phyloP scores from a whole-genome alignment of 1,140 invertebrate species.

The Drosophila erecta region DNA sequence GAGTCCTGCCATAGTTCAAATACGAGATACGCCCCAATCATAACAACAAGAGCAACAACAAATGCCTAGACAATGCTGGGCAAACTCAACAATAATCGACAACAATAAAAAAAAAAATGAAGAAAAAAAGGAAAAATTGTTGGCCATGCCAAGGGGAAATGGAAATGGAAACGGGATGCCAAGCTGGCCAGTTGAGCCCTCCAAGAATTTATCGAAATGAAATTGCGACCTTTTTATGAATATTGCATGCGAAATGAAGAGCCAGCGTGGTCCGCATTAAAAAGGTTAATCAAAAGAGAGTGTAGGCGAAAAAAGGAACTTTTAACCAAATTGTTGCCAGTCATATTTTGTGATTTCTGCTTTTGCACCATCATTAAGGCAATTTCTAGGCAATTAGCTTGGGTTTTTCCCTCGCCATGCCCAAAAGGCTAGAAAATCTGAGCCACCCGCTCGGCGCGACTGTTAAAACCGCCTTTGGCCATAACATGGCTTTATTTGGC shows the following conservation, averaged over 20 bases:
- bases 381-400: slow-evolving; percentile 54
- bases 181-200: slow-evolving; percentile 43
- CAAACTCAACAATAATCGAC: slow-evolving; percentile 69
- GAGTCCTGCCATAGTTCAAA: slow-evolving; percentile 48
- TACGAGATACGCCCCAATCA: slow-evolving; percentile 28
- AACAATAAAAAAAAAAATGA: slow-evolving; percentile 59
- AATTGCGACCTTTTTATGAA: slow-evolving; percentile 60
- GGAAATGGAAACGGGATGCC: slow-evolving; percentile 38
- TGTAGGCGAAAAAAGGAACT: slow-evolving; percentile 5
- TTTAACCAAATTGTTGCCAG: slow-evolving; percentile 47
- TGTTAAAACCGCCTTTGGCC: slow-evolving; percentile 51
- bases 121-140: slow-evolving; percentile 33
- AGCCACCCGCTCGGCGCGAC: slow-evolving; percentile 12
- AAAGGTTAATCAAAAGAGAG: slow-evolving; percentile 43
- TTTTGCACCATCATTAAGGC: slow-evolving; percentile 44
- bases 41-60: not conserved
- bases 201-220: slow-evolving; percentile 58
- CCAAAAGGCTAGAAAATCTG: slow-evolving; percentile 20
- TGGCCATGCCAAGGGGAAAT: slow-evolving; percentile 13
- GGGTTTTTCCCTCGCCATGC: not conserved
- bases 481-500: slow-evolving; percentile 78
- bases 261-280: slow-evolving; percentile 27
- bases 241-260: slow-evolving; percentile 50
- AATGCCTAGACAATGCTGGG: slow-evolving; percentile 27
- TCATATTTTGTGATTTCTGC: slow-evolving; percentile 53